Conservation (phyloP, 2,797 vertebrate genomes). For the Selene dorsalis region DNA sequence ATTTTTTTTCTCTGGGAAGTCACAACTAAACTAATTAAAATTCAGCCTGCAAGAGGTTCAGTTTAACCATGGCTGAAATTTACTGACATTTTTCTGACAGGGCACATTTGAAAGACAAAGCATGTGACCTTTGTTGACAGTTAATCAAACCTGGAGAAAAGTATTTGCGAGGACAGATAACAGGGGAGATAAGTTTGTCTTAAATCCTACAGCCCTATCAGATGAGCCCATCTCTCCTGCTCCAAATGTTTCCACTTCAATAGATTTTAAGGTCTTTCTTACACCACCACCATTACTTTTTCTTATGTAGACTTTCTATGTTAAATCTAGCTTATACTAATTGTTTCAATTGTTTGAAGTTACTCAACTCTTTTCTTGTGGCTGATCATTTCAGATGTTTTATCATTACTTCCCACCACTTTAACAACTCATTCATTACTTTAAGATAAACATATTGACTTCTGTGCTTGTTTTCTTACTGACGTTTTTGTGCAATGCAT, state of each 20-base stretch:
- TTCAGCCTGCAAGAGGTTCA: background rate
- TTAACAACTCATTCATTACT: background rate
- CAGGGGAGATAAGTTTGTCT: background rate
- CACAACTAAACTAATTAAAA: background rate
- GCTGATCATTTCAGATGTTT: background rate
- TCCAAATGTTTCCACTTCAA: background rate
- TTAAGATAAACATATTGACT: background rate
- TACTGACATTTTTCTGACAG: background rate
- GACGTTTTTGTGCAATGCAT: background rate
- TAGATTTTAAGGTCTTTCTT: background rate
- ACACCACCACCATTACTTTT: background rate
- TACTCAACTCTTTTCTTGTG: background rate
- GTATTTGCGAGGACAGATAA: background rate
- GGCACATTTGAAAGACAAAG: background rate
- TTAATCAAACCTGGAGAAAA: background rate
- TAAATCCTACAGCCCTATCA: background rate
- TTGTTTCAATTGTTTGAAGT: too few relatives aligned
- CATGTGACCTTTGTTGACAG: background rate
- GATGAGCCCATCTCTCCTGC: background rate
- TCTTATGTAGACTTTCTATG: background rate
- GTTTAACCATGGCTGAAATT: background rate
- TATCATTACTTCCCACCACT: background rate
- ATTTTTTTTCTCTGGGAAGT: background rate
- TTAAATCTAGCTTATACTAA: too few relatives aligned
- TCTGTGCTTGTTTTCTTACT: background rate